A percentile compares a stretch with the other conserved stretches of the same genome.
phyloP scores from a whole-genome alignment of 1,140 invertebrate species.

The Drosophila cardini region DNA sequence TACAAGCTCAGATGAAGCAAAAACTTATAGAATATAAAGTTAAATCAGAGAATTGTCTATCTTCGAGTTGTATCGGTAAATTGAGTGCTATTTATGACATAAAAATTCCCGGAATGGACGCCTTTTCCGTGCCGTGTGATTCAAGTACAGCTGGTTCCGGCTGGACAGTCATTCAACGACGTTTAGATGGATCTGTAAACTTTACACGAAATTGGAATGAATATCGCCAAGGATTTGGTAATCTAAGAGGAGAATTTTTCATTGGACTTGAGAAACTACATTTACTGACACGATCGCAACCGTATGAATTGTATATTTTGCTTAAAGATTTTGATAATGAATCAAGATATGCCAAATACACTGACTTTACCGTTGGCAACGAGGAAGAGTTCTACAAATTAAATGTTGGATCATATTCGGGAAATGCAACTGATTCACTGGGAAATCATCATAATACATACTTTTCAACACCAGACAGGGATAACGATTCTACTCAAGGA shows the following conservation, averaged over 20 bases:
- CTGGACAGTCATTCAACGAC: conserved; percentile 20
- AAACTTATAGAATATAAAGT: not conserved
- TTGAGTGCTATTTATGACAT: conserved; percentile 3
- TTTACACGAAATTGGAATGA: conserved; percentile 27
- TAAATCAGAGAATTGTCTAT: not conserved
- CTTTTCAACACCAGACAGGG: conserved; percentile 17
- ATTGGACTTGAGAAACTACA: conserved; percentile 34
- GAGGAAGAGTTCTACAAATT: conserved; percentile 8
- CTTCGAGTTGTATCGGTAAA: conserved; percentile 15
- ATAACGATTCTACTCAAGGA: not conserved
- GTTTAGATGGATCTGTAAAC: conserved; percentile 16
- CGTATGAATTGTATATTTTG: conserved; percentile 16
- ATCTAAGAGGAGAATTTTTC: conserved; percentile 26
- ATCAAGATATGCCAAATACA: conserved; percentile 14
- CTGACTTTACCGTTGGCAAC: conserved; percentile 3
- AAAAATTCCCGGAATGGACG: conserved; percentile 12
- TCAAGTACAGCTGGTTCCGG: conserved; percentile 4
- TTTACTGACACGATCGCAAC: conserved; percentile 9
- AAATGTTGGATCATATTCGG: conserved; percentile 9
- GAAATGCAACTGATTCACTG: conserved; percentile 20
- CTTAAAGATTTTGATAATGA: conserved; percentile 1
- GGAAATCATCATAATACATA: not conserved
- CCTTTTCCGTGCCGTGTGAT: conserved; percentile 20
- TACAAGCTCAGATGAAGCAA: not conserved
- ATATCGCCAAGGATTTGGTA: conserved; percentile 21